Conservation (phyloP, 2,888 invertebrate species). For the Chloromyia formosa region DNA sequence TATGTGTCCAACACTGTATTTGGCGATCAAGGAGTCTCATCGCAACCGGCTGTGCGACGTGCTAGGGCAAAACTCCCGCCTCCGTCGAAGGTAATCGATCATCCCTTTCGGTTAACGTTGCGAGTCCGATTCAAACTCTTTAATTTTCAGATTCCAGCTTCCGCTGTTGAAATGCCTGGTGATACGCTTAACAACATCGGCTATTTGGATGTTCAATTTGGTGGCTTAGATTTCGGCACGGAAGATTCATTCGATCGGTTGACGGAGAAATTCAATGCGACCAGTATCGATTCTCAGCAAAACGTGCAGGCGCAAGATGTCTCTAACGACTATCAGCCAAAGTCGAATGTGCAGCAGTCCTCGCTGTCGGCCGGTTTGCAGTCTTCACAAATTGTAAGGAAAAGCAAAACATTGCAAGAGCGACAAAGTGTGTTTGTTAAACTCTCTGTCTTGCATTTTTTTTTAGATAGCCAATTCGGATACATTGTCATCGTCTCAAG, state of each 20-base stretch:
- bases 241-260: conserved; percentile 62
- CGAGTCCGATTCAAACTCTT: not conserved
- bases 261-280: conserved; percentile 62
- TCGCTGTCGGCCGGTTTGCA: conserved; percentile 57
- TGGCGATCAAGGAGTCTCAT: conserved; percentile 55
- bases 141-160: conserved; percentile 80
- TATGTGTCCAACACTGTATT: conserved; percentile 60
- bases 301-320: conserved; percentile 54
- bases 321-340: conserved; percentile 60
- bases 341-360: conserved; percentile 55
- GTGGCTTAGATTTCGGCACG: conserved; percentile 80
- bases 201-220: conserved; percentile 93
- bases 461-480: conserved; percentile 48
- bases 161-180: conserved; percentile 97
- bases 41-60: conserved; percentile 63
- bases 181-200: conserved; percentile 77
- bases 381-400: conserved; percentile 61
- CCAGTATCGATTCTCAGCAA: conserved; percentile 58
- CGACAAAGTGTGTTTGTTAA: too few species aligned
- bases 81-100: conserved; percentile 75
- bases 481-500: conserved; percentile 51
- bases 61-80: conserved; percentile 82
- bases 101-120: conserved; percentile 27
- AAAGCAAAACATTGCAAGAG: not conserved
- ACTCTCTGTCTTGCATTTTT: too few species aligned